Percentiles rank a stretch among this genome's conserved stretches.
phyloP scores from a whole-genome alignment of 2,797 vertebrate species.

The Rhyacichthys aspro region DNA sequence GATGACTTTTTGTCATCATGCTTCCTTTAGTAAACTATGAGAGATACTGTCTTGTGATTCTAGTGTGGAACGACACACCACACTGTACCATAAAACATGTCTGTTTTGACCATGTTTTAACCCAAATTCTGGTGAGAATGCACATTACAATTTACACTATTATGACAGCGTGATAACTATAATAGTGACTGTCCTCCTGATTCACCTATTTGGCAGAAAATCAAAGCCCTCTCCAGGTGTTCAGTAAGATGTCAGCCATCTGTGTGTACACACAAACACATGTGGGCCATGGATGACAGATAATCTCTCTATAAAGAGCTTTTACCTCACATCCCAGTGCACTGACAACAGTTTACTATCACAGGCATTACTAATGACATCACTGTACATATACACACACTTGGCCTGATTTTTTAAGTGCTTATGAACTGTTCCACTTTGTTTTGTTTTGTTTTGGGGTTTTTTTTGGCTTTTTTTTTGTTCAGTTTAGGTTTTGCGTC shows the following conservation, averaged over 20 bases:
- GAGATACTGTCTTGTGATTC: no score
- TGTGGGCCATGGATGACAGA: conserved; percentile 71
- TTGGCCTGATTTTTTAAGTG: no score
- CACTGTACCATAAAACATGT: conserved; percentile 12
- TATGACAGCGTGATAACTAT: conserved; percentile 66
- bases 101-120: conserved; percentile 24
- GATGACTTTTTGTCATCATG: no score
- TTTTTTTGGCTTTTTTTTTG: no score
- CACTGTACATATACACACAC: conserved; percentile 35
- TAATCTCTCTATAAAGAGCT: conserved; percentile 67
- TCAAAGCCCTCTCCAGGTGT: conserved; percentile 78
- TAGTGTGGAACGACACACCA: background rate
- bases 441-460: no score
- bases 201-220: conserved; percentile 75
- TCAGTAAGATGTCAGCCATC: conserved; percentile 72
- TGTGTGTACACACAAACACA: conserved; percentile 71
- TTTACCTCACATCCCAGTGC: conserved; percentile 45
- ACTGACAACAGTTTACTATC: conserved; percentile 49
- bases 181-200: conserved; percentile 63
- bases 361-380: conserved; percentile 43
- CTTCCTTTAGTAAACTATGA: no score
- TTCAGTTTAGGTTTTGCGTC: no score
- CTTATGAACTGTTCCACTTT: no score
- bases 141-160: conserved; percentile 54
- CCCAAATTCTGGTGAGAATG: conserved; percentile 42